phyloP scores from a whole-genome alignment of 1,140 invertebrate genomes.

The Ruditapes philippinarum region DNA sequence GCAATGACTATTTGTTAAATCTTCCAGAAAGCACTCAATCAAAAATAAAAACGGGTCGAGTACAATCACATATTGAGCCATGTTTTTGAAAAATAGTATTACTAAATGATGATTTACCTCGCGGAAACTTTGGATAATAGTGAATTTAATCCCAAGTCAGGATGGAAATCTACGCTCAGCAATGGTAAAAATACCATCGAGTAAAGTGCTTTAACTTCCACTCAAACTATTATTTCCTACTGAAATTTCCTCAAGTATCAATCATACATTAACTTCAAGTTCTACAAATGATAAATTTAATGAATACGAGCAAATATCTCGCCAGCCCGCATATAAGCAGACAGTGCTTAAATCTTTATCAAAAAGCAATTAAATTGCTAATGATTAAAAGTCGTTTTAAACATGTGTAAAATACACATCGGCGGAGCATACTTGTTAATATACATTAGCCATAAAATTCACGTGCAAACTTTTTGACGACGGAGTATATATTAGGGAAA shows the following conservation, averaged over 20 bases:
- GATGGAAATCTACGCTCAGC: background rate
- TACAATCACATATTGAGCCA: background rate
- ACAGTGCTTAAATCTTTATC: background rate
- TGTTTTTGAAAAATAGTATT: background rate
- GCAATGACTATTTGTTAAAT: background rate
- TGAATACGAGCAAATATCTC: background rate
- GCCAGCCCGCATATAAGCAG: background rate
- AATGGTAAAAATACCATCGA: background rate
- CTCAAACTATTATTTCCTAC: slow-evolving; percentile 15
- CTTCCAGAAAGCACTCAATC: background rate
- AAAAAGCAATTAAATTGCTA: background rate
- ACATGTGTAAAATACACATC: background rate
- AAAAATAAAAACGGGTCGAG: background rate
- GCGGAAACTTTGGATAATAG: slow-evolving; percentile 32
- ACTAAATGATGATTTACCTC: background rate
- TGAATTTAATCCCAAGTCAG: background rate
- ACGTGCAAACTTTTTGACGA: background rate
- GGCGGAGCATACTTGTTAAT: background rate
- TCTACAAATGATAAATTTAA: background rate
- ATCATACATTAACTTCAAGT: background rate
- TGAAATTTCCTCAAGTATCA: background rate
- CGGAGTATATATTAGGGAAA: too few relatives aligned
- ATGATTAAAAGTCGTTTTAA: background rate
- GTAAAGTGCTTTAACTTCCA: background rate
- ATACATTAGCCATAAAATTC: background rate